Evolutionary conservation across 2,797 vertebrate species (phyloP), one percentile per base, ranked within the genome.

Genomic region (Ctenosaura bakeri): DNA sequence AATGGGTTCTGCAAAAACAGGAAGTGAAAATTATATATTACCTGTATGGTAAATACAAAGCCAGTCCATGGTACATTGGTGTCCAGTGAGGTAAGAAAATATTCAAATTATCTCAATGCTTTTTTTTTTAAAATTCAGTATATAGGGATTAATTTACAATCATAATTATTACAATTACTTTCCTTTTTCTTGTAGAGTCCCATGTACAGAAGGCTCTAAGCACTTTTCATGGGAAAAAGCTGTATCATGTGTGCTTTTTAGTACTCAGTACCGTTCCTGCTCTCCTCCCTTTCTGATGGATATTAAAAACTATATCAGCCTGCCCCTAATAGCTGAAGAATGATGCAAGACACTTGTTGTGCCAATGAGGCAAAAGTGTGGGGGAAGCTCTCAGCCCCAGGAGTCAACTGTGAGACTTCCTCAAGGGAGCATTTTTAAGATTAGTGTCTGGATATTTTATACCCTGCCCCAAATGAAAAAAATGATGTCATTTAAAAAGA

Each of bases 381-480:
- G 3, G 74, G 83, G 80, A 20, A 90, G 59, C 82, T 82, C 93
- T 93, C 90, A 90, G 94, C 87, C 6, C 38, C 20, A 38, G 78
- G 83, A 91, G 92, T 91, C 92, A 95, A 93, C 38, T 10, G 16
- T 64, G 90, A 88, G 86, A 54, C 85, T 94, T 93, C 59, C 90
- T 94, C 86, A 90, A 13, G 9, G 64, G 32, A 93, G 46, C 0
- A 0, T 22, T 69, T 42, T 87, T 66, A 73, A 56, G 18, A 81
- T 84, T 83, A 95, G 88, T 38, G 46, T 29, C 0, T 0, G 88
- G 71, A 74, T 89, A 92, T 81, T 74, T 42, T 0, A 78, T 7
- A 22, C 18, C 91, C 8, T 76, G 88, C 16, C 83, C 86, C 56
- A 54, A 85, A 35, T 85, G 69, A 42, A 80, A 89, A 89, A 77